Evolutionary conservation across 2,888 invertebrate species (phyloP).

Genomic region (Aspidapion aeneum): DNA sequence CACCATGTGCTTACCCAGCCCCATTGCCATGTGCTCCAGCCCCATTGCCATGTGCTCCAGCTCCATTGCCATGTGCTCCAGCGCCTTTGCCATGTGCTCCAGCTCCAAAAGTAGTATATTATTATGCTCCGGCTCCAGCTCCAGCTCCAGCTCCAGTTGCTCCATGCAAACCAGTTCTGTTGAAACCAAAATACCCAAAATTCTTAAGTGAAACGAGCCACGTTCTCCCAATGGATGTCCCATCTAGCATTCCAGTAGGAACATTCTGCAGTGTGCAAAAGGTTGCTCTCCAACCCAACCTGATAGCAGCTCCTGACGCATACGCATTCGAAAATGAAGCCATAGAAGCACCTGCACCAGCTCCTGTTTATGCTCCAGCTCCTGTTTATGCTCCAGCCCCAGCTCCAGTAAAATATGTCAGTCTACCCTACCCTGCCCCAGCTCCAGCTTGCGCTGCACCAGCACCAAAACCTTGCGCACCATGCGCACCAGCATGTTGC

Average conservation of each 20-base stretch:
- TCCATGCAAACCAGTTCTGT: too few relatives aligned
- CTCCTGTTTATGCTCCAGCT: not conserved
- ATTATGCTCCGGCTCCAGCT: slow-evolving; percentile 1
- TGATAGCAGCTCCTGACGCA: not conserved
- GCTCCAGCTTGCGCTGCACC: not conserved
- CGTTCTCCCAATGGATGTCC: too few relatives aligned
- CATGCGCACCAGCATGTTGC: not conserved
- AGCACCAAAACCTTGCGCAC: not conserved
- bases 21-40: too few relatives aligned
- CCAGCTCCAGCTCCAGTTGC: slow-evolving; percentile 4
- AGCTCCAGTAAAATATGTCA: not conserved
- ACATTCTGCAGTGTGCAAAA: too few relatives aligned
- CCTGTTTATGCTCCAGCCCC: not conserved
- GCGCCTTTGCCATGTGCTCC: not conserved
- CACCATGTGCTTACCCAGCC: too few relatives aligned
- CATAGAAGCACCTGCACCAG: not conserved
- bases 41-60: not conserved
- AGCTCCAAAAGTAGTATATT: not conserved
- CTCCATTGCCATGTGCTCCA: not conserved
- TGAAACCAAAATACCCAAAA: too few relatives aligned
- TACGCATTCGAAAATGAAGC: too few relatives aligned
- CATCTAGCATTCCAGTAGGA: too few relatives aligned
- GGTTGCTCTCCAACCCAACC: too few relatives aligned
- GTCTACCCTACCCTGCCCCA: not conserved
- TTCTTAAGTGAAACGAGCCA: too few relatives aligned